Evolutionary conservation across 2,797 vertebrate species (phyloP).

Genomic region (Anisognathus igniventris): DNA sequence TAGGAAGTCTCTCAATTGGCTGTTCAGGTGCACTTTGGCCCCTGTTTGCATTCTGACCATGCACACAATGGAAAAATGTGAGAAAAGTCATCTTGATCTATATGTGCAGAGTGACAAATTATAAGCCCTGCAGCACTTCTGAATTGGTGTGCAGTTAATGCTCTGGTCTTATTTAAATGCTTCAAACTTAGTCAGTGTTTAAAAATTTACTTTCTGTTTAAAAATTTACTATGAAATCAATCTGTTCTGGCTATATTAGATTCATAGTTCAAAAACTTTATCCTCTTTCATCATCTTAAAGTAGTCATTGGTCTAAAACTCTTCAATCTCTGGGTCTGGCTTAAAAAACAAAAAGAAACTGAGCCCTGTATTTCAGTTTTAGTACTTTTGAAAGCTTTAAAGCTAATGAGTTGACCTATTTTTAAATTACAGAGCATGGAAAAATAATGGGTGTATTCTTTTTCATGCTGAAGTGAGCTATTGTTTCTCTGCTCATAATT

Average conservation of each 20-base stretch:
- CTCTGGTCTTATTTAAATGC: constrained; percentile 25
- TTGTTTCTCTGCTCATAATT: constrained; percentile 29
- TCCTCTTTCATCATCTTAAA: neutral
- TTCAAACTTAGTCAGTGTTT: constrained; percentile 5
- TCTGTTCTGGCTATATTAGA: constrained; percentile 1
- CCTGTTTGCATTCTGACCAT: neutral
- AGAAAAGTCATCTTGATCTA: neutral
- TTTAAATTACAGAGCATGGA: constrained; percentile 18
- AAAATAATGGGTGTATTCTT: constrained; percentile 30
- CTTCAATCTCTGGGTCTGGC: neutral
- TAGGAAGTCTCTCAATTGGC: neutral
- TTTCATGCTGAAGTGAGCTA: constrained; percentile 16
- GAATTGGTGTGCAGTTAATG: neutral
- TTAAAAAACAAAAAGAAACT: neutral
- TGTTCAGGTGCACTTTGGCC: neutral
- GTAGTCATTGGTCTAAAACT: neutral
- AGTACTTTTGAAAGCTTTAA: neutral
- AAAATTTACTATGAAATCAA: constrained; percentile 29
- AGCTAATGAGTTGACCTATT: neutral
- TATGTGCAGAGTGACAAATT: neutral
- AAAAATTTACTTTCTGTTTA: constrained; percentile 47
- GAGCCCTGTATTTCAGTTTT: neutral
- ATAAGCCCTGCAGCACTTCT: neutral
- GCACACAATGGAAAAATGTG: neutral
- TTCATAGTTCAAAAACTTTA: constrained; percentile 20